Percentiles rank a stretch among this genome's conserved stretches.
These are phyloP conservation scores for Mormyrus lacerda DNA, from an alignment of 2,113 vertebrate genomes.

Conservation along the genomic window DNA sequence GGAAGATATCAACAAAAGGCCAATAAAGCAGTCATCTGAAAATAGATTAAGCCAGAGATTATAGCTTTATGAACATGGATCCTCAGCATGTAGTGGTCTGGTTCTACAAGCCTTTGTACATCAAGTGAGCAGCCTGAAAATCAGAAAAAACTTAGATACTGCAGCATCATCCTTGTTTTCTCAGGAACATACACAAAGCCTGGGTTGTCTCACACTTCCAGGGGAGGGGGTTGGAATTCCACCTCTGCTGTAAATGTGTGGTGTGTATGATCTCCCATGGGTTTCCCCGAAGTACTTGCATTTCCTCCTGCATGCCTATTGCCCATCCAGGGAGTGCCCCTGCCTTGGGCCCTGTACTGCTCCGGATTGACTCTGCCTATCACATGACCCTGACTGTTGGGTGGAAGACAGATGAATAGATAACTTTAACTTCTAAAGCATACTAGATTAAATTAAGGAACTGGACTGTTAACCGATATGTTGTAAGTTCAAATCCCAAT, in stretches of 20 bases:
- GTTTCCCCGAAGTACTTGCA: not conserved
- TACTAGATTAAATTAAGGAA: not conserved
- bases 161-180: not conserved
- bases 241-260: not conserved
- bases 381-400: not conserved
- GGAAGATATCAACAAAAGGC: not conserved
- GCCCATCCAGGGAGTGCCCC: not conserved
- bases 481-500: not conserved
- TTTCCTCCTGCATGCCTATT: not conserved
- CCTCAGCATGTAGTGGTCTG: not conserved
- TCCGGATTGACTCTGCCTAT: not conserved
- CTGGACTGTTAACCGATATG: not conserved
- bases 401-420: not conserved
- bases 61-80: not conserved
- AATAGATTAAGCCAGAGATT: not conserved
- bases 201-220: not conserved
- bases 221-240: not conserved
- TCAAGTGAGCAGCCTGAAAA: not conserved
- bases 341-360: not conserved
- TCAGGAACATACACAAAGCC: not conserved
- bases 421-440: not conserved
- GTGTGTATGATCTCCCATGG: not conserved
- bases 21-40: not conserved
- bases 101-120: not conserved
- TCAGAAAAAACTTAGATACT: not conserved